Evolutionary conservation across 2,113 vertebrate species (phyloP).

Genomic region (Erythrolamprus reginae): DNA sequence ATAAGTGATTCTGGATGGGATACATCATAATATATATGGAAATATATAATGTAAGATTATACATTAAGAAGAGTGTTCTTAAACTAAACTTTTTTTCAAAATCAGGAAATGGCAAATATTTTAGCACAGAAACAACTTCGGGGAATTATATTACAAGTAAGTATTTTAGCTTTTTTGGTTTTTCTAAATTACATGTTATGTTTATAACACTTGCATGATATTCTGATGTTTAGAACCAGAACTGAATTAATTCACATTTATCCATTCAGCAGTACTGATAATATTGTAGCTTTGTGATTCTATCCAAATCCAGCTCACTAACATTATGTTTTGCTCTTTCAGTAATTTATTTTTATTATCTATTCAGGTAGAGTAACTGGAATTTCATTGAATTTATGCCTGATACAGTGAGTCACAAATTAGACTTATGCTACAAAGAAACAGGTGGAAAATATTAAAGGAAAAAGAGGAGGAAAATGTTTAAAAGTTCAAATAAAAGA

Average conservation of each 20-base stretch:
- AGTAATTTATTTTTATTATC: background rate
- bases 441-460: background rate
- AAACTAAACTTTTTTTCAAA: slow-evolving; percentile 20
- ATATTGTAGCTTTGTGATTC: background rate
- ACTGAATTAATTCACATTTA: background rate
- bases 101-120: slow-evolving; percentile 96
- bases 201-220: background rate
- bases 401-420: background rate
- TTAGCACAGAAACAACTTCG: slow-evolving; percentile 95
- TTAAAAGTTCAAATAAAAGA: background rate
- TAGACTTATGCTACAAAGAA: background rate
- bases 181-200: background rate
- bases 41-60: background rate
- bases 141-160: slow-evolving; percentile 91
- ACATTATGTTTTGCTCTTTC: background rate
- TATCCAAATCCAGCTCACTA: background rate
- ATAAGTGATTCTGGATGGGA: background rate
- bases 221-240: background rate
- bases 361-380: background rate
- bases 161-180: slow-evolving; percentile 51
- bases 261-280: background rate
- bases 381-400: background rate
- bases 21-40: background rate
- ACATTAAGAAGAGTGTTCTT: background rate
- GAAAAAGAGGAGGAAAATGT: too few species aligned